These are phyloP conservation scores for Epistrophe grossulariae DNA, from an alignment of 2,888 invertebrate species.

Conservation along the genomic window DNA sequence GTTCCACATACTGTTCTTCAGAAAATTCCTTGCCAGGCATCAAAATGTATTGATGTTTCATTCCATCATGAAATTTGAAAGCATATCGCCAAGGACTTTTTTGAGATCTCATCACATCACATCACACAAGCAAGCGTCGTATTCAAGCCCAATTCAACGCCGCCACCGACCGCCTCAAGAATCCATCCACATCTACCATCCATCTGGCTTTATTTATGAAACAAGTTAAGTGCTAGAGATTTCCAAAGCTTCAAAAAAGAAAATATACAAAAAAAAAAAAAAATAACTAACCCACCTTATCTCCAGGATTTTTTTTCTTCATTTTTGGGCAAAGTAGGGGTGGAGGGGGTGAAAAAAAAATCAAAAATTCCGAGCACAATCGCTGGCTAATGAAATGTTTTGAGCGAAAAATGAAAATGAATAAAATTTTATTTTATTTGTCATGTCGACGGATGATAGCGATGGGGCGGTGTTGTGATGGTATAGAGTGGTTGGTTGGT, in stretches of 20 bases:
- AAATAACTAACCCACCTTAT: conserved; percentile 60
- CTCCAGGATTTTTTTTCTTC: conserved; percentile 32
- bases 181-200: conserved; percentile 64
- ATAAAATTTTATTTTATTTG: conserved; percentile 76
- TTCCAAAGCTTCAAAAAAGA: conserved; percentile 41
- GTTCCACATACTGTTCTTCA: conserved; percentile 45
- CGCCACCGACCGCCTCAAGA: conserved; percentile 1
- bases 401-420: conserved; percentile 76
- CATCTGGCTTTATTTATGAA: conserved; percentile 75
- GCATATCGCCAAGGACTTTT: conserved; percentile 68
- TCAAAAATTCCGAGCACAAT: conserved; percentile 76
- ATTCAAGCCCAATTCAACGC: conserved; percentile 53
- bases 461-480: conserved; percentile 10
- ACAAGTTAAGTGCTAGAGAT: conserved; percentile 74
- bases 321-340: neutral
- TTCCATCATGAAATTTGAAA: conserved; percentile 72
- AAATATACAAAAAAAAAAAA: neutral
- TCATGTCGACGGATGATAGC: conserved; percentile 53
- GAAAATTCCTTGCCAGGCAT: conserved; percentile 20
- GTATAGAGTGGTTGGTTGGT: neutral
- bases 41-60: conserved; percentile 61
- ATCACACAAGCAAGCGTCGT: conserved; percentile 5
- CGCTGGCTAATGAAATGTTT: conserved; percentile 76
- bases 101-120: conserved; percentile 58
- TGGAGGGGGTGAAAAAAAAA: conserved; percentile 9